These are phyloP conservation scores for Odontomyia ornata DNA, from an alignment of 2,888 invertebrate species.

Conservation along the genomic window DNA sequence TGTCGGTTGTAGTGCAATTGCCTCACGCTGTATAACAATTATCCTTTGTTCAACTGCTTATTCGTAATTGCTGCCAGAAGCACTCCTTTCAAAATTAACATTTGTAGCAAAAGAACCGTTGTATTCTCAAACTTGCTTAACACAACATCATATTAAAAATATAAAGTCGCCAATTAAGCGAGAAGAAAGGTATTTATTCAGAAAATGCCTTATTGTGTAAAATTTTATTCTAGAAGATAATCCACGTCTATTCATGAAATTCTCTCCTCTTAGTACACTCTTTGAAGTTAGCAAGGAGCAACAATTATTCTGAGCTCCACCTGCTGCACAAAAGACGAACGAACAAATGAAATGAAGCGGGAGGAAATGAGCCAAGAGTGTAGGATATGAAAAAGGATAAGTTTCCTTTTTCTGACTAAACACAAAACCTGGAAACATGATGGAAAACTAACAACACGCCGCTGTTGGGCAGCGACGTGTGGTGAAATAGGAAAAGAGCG, in stretches of 20 bases:
- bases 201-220: neutral
- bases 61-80: neutral
- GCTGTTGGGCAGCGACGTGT: neutral
- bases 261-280: too few species aligned
- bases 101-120: too few species aligned
- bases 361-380: neutral
- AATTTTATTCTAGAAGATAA: conserved; percentile 9
- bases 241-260: conserved; percentile 44
- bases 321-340: conserved; percentile 29
- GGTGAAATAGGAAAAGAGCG: neutral
- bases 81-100: neutral
- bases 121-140: too few species aligned
- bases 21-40: too few species aligned
- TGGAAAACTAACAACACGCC: neutral
- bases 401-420: neutral
- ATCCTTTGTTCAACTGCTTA: too few species aligned
- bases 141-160: neutral
- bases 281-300: conserved; percentile 44
- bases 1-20: too few species aligned
- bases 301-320: conserved; percentile 32
- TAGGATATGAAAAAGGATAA: neutral
- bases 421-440: neutral
- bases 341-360: neutral
- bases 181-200: neutral
- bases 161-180: neutral